Base-by-base conservation (phyloP, 2,113 vertebrate species). In the Indri indri region DNA sequence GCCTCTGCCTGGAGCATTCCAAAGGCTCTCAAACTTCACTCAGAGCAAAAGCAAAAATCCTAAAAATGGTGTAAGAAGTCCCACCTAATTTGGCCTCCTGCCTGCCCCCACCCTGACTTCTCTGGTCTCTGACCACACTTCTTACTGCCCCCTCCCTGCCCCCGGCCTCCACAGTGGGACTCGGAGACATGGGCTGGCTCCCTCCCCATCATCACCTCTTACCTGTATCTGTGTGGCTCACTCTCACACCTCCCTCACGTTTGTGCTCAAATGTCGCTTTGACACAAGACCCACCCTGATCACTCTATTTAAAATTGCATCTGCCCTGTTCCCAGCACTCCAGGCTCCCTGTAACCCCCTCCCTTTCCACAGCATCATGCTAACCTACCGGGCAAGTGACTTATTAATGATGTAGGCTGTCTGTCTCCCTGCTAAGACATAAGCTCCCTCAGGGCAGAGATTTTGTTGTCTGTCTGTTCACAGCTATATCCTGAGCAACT, bases 361-460 rank as follows among this genome's bases (percentile, higher is more conserved):
- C 18, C 25, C 5, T 40, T 88, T 23, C 47, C 57, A 22, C 2
- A 7, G 3, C 8, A 9, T 42, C 42, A 42, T 17, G 17, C 32
- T 47, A 42, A 57, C 2, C 37, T 47, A 17, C 37, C 11, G 10
- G 1, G 8, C 8, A 4, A 83, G 87, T n/a, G 12, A 59, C 32
- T 37, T 52, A 45, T 5, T 11, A 2, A 20, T 22, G 17, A 6
- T 6, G 5, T 23, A 20, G 20, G 0, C 2, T 13, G 11, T 59
- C 8, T 57, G 17, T 70, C 37, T 86, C 8, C 13, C 2, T 11
- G 3, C 40, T 73, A 42, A 77, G 50, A 70, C n/a, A 14, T 10
- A 27, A 6, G 20, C 22, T 40, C 10, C 10, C 2, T 2, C 8
- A 57, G 1, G 22, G 8, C 79, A 83, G 61, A 89, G 34, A 65